Conservation (phyloP, 2,113 vertebrate species). For the Chionodraco myersi region DNA sequence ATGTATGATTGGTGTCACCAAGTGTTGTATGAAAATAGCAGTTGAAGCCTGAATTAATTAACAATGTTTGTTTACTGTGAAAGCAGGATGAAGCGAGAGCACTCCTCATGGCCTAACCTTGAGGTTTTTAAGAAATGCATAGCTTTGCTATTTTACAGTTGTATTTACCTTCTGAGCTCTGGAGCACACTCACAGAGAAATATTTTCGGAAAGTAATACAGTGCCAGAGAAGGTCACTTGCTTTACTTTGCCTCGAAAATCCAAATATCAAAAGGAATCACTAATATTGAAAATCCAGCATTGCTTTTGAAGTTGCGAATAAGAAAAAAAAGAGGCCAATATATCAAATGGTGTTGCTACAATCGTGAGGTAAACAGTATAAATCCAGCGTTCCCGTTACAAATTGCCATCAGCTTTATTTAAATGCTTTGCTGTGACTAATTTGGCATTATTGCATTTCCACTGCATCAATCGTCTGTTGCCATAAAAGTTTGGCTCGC, state of each 20-base stretch:
- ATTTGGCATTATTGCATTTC: neutral
- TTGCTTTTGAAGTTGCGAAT: neutral
- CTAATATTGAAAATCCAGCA: constrained; percentile 1
- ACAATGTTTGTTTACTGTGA: constrained; percentile 57
- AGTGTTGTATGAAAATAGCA: constrained; percentile 52
- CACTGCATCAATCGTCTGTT: neutral
- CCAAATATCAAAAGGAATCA: constrained; percentile 24
- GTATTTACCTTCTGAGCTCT: constrained; percentile 36
- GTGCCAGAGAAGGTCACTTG: constrained; percentile 14
- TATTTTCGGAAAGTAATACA: constrained; percentile 12
- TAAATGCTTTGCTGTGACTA: neutral
- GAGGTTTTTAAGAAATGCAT: constrained; percentile 37
- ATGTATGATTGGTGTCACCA: constrained; percentile 62
- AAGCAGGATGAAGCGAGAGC: constrained; percentile 49
- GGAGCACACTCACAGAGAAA: constrained; percentile 1
- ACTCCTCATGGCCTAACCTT: constrained; percentile 25
- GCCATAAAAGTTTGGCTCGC: neutral
- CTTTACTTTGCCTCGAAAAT: neutral
- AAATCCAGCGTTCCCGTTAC: neutral
- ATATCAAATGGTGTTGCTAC: neutral
- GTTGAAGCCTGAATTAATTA: constrained; percentile 55
- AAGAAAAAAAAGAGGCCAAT: neutral
- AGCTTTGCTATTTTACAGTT: constrained; percentile 36
- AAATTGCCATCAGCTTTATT: neutral
- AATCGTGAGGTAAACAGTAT: neutral